Base-by-base conservation (phyloP, 37 sponge, comb jelly and placozoan genomes). In the Axinella damicornis region DNA sequence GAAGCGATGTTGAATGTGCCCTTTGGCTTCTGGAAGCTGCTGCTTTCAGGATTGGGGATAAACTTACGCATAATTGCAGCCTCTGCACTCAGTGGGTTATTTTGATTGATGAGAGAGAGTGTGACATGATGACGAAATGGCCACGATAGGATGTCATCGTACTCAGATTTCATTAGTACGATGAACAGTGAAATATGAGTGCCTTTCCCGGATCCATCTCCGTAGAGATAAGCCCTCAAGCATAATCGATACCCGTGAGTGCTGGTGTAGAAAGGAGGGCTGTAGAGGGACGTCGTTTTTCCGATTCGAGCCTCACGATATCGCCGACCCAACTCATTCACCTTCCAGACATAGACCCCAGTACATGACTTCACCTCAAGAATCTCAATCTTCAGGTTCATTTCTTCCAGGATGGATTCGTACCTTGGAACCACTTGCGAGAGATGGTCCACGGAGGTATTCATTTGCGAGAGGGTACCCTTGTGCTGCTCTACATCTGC, bases 241-340 rank as follows among this genome's bases (percentile, higher is more conserved):
- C 92, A 91, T 83, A 91, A 82, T 9, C 92, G 71, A 59, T 91
- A 91, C 18, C 92, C 92, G 63, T 91, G 92, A 12, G 88, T 77
- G 34, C 88, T 87, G 55, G 92, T 91, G 35, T 78, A 63, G 66
- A 87, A 91, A 0, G 92, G 92, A 19, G 92, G 92, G 63, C 67
- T 65, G 53, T 87, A 91, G n/a, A 91, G 66, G 5, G 73, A 72
- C 41, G 78, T 39, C 0, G 87, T 86, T 15, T 36, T 65, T 0
- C 87, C 32, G 16, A 82, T 83, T 5, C 55, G 34, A 9, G 92
- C 92, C 32, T 91, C 92, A 17, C 73, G 58, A 40, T 86, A 82
- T 31, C 92, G 53, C 33, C 87, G 27, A 5, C 46, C 9, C 46
- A 46, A 4, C 4, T 46, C 46, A 9, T 4, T 4, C 6, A 46